Percentiles rank a stretch among this genome's conserved stretches.
phyloP scores from a whole-genome alignment of 2,113 vertebrate species.

The Tyto alba region DNA sequence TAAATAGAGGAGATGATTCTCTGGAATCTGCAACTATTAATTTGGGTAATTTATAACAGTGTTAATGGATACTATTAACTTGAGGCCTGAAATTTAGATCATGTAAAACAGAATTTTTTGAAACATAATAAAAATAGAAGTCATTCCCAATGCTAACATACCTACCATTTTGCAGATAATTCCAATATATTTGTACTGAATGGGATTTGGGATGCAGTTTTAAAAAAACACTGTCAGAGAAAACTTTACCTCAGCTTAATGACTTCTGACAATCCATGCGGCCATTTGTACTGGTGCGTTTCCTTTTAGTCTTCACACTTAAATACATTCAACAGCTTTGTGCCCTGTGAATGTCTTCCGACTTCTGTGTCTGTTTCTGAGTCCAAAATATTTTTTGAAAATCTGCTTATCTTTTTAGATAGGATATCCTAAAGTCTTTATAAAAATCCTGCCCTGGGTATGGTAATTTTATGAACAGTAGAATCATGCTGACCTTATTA shows the following conservation, averaged over 20 bases:
- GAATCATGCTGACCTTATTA: background rate
- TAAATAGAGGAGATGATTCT: background rate
- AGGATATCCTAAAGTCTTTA: background rate
- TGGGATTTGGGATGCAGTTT: background rate
- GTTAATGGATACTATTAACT: background rate
- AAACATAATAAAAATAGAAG: background rate
- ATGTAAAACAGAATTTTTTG: background rate
- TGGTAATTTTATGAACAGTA: background rate
- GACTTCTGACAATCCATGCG: background rate
- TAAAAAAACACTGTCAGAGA: background rate
- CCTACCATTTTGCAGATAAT: background rate
- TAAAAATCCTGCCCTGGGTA: background rate
- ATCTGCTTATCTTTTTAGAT: background rate
- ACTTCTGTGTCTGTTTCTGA: background rate
- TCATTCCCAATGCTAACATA: background rate
- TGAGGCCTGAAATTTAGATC: background rate
- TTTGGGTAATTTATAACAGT: background rate
- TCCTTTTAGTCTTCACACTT: background rate
- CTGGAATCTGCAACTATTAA: background rate
- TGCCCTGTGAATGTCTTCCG: background rate
- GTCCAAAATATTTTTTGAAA: background rate
- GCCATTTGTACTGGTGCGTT: background rate
- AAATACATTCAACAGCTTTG: background rate
- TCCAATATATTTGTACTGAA: background rate
- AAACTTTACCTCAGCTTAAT: background rate